Conservation (phyloP, 1,140 invertebrate genomes). For the Brachionus plicatilis region DNA sequence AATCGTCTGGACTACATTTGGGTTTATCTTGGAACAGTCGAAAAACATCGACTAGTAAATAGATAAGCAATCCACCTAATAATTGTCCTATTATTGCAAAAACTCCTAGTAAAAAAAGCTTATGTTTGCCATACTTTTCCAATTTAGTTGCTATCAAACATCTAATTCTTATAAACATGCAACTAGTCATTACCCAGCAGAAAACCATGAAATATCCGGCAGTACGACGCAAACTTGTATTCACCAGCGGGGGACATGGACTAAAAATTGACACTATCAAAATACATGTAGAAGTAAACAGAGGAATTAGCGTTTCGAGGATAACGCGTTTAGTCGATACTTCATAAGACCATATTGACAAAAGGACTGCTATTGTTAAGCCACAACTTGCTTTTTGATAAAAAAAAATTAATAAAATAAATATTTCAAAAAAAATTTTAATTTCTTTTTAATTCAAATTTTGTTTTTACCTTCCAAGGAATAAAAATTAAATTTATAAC, state of each 20-base stretch:
- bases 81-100: conserved; percentile 25
- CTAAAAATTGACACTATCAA: background rate
- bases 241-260: conserved; percentile 6
- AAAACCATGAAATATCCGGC: conserved; percentile 12
- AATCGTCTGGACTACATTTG: conserved; percentile 9
- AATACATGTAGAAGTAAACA: background rate
- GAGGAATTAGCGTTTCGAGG: background rate
- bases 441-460: too few relatives aligned
- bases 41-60: background rate
- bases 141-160: conserved; percentile 15
- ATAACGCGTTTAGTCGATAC: background rate
- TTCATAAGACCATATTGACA: conserved; percentile 31
- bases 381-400: background rate
- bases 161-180: background rate
- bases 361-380: conserved; percentile 10
- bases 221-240: background rate
- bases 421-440: background rate
- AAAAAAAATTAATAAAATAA: background rate
- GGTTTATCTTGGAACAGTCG: conserved; percentile 20
- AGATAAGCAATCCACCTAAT: conserved; percentile 11
- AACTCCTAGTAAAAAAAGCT: background rate
- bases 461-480: too few relatives aligned
- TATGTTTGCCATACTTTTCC: conserved; percentile 19
- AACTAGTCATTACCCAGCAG: conserved; percentile 23
- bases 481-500: too few relatives aligned